A percentile compares a stretch with the other conserved stretches of the same genome.
phyloP scores from a whole-genome alignment of 2,797 vertebrate genomes.

The Muraenolepis orangiensis region DNA sequence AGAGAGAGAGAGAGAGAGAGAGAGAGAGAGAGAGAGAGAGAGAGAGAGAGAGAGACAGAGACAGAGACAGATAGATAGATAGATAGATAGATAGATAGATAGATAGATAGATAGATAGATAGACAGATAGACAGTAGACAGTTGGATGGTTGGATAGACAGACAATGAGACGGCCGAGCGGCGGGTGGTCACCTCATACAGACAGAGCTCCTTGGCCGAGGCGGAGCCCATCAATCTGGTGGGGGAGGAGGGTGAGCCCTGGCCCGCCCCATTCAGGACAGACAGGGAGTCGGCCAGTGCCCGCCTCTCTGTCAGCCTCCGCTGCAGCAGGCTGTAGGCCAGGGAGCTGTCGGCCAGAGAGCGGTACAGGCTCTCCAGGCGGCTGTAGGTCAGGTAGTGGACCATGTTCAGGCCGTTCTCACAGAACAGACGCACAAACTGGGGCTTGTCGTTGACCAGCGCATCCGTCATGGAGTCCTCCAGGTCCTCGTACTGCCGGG shows the following conservation, averaged over 20 bases:
- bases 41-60: no score
- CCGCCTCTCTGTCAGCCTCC: conserved; percentile 56
- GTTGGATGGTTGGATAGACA: neutral
- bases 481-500: conserved; percentile 75
- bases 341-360: conserved; percentile 66
- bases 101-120: no score
- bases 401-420: conserved; percentile 81
- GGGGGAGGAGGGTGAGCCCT: neutral
- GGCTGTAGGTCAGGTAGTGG: conserved; percentile 76
- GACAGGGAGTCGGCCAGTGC: conserved; percentile 24
- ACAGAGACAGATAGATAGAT: no score
- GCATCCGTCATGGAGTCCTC: conserved; percentile 84
- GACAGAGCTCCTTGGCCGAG: conserved; percentile 52
- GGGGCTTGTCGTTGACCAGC: conserved; percentile 81
- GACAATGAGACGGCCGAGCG: neutral
- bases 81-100: neutral
- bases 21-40: no score
- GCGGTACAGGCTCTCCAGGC: conserved; percentile 76
- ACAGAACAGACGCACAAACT: conserved; percentile 83
- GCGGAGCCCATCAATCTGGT: conserved; percentile 12
- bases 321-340: conserved; percentile 69
- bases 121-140: no score
- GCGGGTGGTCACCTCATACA: conserved; percentile 64
- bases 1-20: no score
- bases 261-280: neutral